Conservation (phyloP, 2,888 invertebrate species). For the Lasiommata megera region DNA sequence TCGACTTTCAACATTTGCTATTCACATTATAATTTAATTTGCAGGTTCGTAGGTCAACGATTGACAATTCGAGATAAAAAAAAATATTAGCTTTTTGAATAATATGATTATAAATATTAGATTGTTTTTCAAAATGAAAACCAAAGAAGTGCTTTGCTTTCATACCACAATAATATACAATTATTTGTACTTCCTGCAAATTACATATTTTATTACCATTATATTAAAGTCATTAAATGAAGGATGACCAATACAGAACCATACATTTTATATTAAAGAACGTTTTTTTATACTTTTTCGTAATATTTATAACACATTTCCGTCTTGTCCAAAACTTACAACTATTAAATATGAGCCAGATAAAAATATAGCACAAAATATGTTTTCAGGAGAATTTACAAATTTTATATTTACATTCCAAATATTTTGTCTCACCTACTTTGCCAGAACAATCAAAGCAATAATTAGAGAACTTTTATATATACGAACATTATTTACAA, state of each 20-base stretch:
- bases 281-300: slow-evolving; percentile 55
- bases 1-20: too few species aligned
- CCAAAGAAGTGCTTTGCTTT: slow-evolving; percentile 34
- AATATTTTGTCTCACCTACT: neutral
- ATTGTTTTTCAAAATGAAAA: slow-evolving; percentile 13
- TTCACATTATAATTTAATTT: too few species aligned
- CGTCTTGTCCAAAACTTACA: slow-evolving; percentile 59
- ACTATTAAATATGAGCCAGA: slow-evolving; percentile 33
- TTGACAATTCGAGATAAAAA: neutral
- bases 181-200: slow-evolving; percentile 61
- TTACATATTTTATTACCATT: slow-evolving; percentile 34
- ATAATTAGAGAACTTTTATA: neutral
- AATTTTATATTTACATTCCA: slow-evolving; percentile 23
- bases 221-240: slow-evolving; percentile 27
- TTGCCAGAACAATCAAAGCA: neutral
- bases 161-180: slow-evolving; percentile 48
- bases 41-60: neutral
- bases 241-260: slow-evolving; percentile 32
- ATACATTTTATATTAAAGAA: slow-evolving; percentile 33
- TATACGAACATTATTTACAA: slow-evolving; percentile 29
- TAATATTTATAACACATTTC: slow-evolving; percentile 64
- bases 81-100: neutral
- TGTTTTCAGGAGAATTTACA: slow-evolving; percentile 23
- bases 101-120: neutral
- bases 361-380: slow-evolving; percentile 29